Base-by-base conservation (phyloP, 2,888 invertebrate genomes). In the Griposia aprilina region DNA sequence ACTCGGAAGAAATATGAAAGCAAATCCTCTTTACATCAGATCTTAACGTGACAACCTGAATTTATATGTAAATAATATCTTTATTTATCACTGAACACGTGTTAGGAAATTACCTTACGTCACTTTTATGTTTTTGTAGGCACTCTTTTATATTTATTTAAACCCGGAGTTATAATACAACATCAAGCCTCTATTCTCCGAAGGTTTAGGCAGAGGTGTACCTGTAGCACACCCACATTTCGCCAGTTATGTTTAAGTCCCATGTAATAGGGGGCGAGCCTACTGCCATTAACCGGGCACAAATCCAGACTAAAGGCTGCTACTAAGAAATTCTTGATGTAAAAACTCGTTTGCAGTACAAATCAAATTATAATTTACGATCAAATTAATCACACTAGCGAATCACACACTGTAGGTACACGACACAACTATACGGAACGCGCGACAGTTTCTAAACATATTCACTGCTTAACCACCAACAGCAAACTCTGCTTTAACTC, bases 41-140 rank as follows among this genome's bases (percentile, higher is more conserved):
- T 62, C 45, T 82, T 70, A 55, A 70, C 70, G 36, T 86, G 83
- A 86, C 86, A 82, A 10, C 5, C 15, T 17, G 77, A 85, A 82
- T 86, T 82, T 82, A 69, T 86, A 48, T 82, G 71, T 15, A 86
- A 83, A 76, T 76, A 76, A 82, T 85, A 36, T 72, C 36, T 62
- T 82, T 86, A 72, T 73, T 74, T 81, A 75, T 63, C 45, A 55
- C 59, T 57, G 81, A 63, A 52, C 30, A 6, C 63, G 52, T 26
- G 4, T 4, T 45, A 66, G 82, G 83, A 82, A 73, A 73, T 83
- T 82, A 82, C 48, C 2, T 63, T 30, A 45, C 15, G 59, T 60
- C 17, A 60, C 65, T 60, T 62, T 3, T 30, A 26, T 36, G 20
- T 45, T 63, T 65, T 30, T 50, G 36, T 52, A 50, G 48, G n/a